A percentile compares a stretch with the other conserved stretches of the same genome.
These are phyloP conservation scores for Clamator glandarius DNA, from an alignment of 2,797 vertebrate genomes.

Conservation along the genomic window DNA sequence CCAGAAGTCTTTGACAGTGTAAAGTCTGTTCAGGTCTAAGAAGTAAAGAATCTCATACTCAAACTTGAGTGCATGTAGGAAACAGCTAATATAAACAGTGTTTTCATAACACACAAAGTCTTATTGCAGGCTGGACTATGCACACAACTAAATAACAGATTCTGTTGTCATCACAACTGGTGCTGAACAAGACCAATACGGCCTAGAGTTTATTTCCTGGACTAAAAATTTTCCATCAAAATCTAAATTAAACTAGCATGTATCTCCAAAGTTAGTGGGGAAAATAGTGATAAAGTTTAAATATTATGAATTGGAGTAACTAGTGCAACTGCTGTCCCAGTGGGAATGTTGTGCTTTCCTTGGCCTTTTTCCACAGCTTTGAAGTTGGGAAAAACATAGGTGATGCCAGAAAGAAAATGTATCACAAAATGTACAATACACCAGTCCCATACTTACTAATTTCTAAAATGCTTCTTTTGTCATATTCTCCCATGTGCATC, in stretches of 20 bases:
- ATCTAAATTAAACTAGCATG: constrained; percentile 18
- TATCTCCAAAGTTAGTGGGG: background rate
- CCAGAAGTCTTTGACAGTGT: background rate
- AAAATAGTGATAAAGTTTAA: background rate
- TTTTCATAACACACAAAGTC: background rate
- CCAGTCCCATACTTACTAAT: background rate
- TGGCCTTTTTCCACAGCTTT: background rate
- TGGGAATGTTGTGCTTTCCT: background rate
- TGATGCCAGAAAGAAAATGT: background rate
- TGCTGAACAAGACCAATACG: background rate
- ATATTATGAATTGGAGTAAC: background rate
- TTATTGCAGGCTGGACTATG: background rate
- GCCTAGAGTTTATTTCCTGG: constrained; percentile 26
- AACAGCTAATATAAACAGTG: background rate
- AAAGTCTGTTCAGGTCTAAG: background rate
- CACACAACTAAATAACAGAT: background rate
- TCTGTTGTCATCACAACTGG: background rate
- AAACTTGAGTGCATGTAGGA: background rate
- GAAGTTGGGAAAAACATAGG: background rate
- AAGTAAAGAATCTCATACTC: background rate
- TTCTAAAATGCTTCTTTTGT: background rate
- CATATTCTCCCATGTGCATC: background rate
- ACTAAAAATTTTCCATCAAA: constrained; percentile 37
- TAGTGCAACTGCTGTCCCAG: background rate
- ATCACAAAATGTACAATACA: background rate